Percentiles rank a stretch among this genome's conserved stretches.
These are phyloP conservation scores for Macrocentrus cingulum DNA, from an alignment of 1,140 invertebrate genomes.

Conservation along the genomic window DNA sequence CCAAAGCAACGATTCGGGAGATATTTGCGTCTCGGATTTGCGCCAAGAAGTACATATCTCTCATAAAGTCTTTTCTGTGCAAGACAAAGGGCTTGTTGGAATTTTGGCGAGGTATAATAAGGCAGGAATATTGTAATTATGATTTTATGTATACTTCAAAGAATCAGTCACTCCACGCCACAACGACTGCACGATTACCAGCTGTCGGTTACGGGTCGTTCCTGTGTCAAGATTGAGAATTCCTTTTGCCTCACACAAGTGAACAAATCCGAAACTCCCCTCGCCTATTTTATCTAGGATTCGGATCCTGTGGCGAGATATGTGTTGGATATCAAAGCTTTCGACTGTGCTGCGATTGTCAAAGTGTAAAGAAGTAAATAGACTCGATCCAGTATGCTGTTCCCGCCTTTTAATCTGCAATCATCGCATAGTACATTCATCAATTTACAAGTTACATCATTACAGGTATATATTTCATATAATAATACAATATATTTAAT, in stretches of 20 bases:
- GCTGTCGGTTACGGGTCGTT: conserved; percentile 65
- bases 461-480: not conserved
- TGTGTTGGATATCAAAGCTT: conserved; percentile 48
- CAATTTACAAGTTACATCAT: not conserved
- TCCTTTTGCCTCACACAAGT: conserved; percentile 74
- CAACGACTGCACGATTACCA: conserved; percentile 75
- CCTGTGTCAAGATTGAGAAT: conserved; percentile 63
- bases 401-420: conserved; percentile 65
- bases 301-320: conserved; percentile 79
- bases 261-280: conserved; percentile 85
- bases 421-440: not conserved
- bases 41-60: conserved; percentile 81
- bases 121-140: not conserved
- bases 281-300: conserved; percentile 85
- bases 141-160: conserved; percentile 60
- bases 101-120: conserved; percentile 9
- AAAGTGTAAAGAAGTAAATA: conserved; percentile 69
- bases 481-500: too few relatives aligned
- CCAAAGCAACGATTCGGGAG: conserved; percentile 78
- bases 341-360: conserved; percentile 41
- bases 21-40: conserved; percentile 81
- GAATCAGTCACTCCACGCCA: conserved; percentile 70
- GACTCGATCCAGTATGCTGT: conserved; percentile 59
- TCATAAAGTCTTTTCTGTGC: conserved; percentile 78
- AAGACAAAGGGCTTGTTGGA: not conserved